Conservation (phyloP, 2,797 vertebrate species). For the Ispidina picta region DNA sequence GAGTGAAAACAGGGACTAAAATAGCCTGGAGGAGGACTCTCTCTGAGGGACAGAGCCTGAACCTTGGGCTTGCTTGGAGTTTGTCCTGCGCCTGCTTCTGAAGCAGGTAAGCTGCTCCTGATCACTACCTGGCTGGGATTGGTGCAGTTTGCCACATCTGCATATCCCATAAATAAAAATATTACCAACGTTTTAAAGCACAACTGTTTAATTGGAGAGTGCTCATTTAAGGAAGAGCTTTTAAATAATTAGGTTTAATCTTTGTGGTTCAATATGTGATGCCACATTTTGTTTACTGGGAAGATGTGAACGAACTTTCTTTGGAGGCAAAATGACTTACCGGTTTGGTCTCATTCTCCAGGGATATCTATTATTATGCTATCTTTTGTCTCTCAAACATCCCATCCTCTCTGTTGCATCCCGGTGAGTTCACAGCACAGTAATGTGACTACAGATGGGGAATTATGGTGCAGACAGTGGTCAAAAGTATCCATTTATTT, state of each 20-base stretch:
- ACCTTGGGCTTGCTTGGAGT: background rate
- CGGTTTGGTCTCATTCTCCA: background rate
- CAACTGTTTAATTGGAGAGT: background rate
- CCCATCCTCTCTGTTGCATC: background rate
- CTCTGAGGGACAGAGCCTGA: background rate
- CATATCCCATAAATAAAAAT: background rate
- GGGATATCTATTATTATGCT: background rate
- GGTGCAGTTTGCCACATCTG: background rate
- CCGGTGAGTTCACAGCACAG: background rate
- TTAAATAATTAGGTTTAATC: background rate
- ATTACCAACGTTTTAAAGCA: background rate
- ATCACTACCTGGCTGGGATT: background rate
- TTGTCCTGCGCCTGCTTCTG: background rate
- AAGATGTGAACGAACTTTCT: background rate
- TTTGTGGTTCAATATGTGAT: background rate
- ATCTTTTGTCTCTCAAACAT: background rate
- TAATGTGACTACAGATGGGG: background rate
- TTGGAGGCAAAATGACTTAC: background rate
- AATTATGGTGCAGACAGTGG: background rate
- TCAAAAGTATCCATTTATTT: background rate
- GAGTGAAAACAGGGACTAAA: background rate
- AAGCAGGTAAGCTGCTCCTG: background rate
- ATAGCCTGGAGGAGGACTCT: background rate
- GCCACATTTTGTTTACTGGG: background rate
- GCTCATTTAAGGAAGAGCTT: conserved; percentile 1